Base-by-base conservation (phyloP, 2,888 invertebrate genomes). In the Xanthia togata region DNA sequence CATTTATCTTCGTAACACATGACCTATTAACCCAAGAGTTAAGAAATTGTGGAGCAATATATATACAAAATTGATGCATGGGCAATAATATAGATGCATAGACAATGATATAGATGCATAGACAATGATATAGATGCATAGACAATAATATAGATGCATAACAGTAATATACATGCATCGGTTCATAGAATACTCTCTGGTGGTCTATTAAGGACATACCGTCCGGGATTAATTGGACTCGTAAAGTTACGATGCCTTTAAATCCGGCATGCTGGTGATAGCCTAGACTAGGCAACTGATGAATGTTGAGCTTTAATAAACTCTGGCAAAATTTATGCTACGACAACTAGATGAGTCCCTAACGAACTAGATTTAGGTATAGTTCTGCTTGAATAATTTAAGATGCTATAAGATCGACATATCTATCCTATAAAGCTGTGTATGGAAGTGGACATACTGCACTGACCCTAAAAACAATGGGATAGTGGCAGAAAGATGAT, bases 21-120 rank as follows among this genome's bases (percentile, higher is more conserved):
- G 85, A 78, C 83, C 82, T 65, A 85, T 77, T 81, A 81, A 76
- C 76, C 83, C 35, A 62, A 35, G 72, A 83, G 59, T 62, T 44
- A 78, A 67, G 78, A 70, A 35, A 77, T 62, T 70, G 76, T 70
- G 50, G 12, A 70, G 57, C 55, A 69, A 77, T 72, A 70, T 35
- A 57, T 4, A 14, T 47, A 77, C 11, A 53, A 60, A 41, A 44
- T 38, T 63, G 59, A 57, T 68, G 11, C 23, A 65, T 38, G 5
- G 6, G 8, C 31, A 47, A 65, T 62, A 50, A 41, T 67, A 70
- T 31, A 62, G 14, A 72, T 68, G 63, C 44, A 67, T 68, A 5
- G 35, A 0, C 17, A n/a, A 41, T 59, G 41, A 57, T 63, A 68
- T 23, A 73, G 9, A 73, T 55, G 47, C 55, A 68, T 73, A 26